Evolutionary conservation across 2,797 vertebrate species (phyloP), one percentile per base, ranked within the genome.

Genomic region (Taeniopygia guttata): DNA sequence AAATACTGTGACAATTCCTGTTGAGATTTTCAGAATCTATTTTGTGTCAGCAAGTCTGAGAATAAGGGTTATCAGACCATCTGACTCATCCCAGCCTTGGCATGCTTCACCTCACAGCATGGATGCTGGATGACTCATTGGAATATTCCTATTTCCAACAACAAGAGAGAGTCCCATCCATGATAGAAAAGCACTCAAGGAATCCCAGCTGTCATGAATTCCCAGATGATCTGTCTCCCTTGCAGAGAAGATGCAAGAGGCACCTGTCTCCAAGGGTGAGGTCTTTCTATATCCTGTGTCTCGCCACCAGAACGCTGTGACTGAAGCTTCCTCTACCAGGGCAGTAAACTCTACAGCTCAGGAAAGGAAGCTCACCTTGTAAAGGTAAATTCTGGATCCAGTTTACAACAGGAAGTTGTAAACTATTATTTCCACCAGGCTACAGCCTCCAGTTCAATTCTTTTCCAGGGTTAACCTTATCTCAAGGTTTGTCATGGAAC

Each of bases 61-160:
- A 94, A 75, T 58, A 84, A 86, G 62, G 85, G 89, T 90, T 91
- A 94, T 91, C 66, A 93, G 80, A 91, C 69, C 79, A 94, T 58
- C 55, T 93, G 91, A 94, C 51, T 96, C 93, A 96, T 92, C 30
- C 34, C 64, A 87, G 89, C 72, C 52, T 70, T 84, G 74, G 89
- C 52, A 2, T 62, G 59, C 43, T 90, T 77, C 62, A 87, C 59
- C n/a, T 94, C 94, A 75, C 93, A 95, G 95, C 90, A 93, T 45
- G 87, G 84, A 80, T 93, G 81, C 87, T 80, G 49, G 72, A 76
- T 96, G 94, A 96, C 52, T 95, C 94, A 94, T 7, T 69, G 56
- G 73, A 91, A 95, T 90, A 95, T 81, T 95, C 82, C 80, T 89
- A 49, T 46, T 93, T 85, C 68, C 72, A 95, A 90, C 62, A 95